Conservation (phyloP, 2,113 vertebrate species). For the Sphyrna mokarran region DNA sequence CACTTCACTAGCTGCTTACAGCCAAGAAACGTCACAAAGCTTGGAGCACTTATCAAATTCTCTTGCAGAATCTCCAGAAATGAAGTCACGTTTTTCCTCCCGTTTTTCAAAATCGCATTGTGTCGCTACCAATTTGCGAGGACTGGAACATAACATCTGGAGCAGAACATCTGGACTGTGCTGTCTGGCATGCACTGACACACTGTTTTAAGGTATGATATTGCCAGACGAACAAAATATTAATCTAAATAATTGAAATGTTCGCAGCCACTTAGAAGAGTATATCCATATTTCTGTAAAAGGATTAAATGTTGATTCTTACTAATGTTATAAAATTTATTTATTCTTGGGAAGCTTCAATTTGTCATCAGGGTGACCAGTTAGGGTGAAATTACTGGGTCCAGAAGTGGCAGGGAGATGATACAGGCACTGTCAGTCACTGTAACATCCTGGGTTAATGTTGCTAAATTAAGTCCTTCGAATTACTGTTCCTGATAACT, state of each 20-base stretch:
- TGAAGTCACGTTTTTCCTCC: neutral
- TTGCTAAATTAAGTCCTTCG: conserved; percentile 9
- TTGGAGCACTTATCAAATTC: neutral
- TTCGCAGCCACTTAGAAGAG: neutral
- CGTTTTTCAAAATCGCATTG: neutral
- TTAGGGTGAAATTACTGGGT: conserved; percentile 6
- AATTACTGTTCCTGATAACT: neutral
- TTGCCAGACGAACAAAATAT: neutral
- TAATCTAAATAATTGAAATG: neutral
- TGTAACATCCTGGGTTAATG: neutral
- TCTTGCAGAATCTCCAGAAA: neutral
- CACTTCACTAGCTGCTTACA: neutral
- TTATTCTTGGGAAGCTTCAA: neutral
- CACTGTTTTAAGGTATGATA: neutral
- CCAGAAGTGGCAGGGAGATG: neutral
- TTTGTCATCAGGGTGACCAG: neutral
- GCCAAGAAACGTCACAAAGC: neutral
- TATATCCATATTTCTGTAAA: neutral
- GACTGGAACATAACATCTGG: neutral
- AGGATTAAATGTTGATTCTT: neutral
- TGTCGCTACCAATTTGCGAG: neutral
- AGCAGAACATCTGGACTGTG: neutral
- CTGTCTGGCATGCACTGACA: neutral
- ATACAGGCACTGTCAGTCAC: neutral
- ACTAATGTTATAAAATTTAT: neutral